Base-by-base conservation (phyloP, 2,797 vertebrate genomes). In the Scolopax bukidnonensis region DNA sequence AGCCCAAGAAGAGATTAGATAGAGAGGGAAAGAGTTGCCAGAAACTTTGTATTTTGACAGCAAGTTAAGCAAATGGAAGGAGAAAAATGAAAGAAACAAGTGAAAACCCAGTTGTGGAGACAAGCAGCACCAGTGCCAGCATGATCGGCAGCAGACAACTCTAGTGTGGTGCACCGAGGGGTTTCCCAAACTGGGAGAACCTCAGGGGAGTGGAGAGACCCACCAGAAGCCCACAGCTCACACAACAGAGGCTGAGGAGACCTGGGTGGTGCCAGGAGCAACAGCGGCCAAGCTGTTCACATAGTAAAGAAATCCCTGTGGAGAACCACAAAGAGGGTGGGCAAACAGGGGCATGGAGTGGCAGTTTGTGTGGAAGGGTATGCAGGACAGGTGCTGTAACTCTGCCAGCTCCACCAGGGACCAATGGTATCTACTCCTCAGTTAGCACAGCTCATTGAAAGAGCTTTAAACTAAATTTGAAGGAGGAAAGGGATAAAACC, bases 111-210 rank as follows among this genome's bases (percentile, higher is more conserved):
- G 27, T 48, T 0, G 0, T 18, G 1, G 20, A 73, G 41, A 33
- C 2, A 25, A 73, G 50, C 16, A 45, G 19, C 17, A 36, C 33
- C 3, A 5, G 11, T 10, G 48, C 16, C 4, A 5, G 9, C 11
- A 53, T 13, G 0, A 20, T 3, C 0, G 0, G 9, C 69, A 84
- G 28, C 0, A 0, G 7, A 84, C 5, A 1, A 1, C 10, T 74
- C 56, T 17, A 43, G n/a, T 8, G 1, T 3, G 5, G 15, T 48
- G 43, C n/a, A 28, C 2, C 8, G 32, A 9, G 16, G 3, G 5
- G 5, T 1, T 60, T 63, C 56, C 51, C 64, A 36, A 74, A 23
- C 16, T 0, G 0, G 3, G 18, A 8, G 2, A 63, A 41, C 12
- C 8, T 47, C 15, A 60, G n/a, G n/a, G 36, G 50, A 77, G n/a